Percentiles rank a stretch among this genome's conserved stretches.
Evolutionary conservation across 2,113 vertebrate species (phyloP).

Genomic region (Oxygymnocypris stewartii): DNA sequence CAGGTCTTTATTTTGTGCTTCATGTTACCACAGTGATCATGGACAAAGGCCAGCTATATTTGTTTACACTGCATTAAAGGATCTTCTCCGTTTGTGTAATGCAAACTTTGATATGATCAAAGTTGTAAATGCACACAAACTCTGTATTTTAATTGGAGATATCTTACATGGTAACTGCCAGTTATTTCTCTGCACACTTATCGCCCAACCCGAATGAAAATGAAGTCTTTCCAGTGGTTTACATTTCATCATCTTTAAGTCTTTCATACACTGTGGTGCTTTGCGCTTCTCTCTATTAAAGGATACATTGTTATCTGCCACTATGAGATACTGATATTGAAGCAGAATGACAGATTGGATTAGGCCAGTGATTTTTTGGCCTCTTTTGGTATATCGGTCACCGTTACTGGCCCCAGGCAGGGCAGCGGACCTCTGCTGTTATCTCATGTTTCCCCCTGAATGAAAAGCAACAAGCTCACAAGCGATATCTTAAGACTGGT

Average conservation of each 20-base stretch:
- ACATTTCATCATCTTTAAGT: constrained; percentile 40
- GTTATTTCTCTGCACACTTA: neutral
- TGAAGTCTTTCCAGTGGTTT: constrained; percentile 20
- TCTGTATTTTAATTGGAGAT: constrained; percentile 38
- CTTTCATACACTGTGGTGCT: neutral
- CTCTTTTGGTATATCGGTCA: neutral
- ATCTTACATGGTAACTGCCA: neutral
- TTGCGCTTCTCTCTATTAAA: constrained; percentile 29
- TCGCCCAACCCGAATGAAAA: constrained; percentile 1
- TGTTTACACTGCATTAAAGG: neutral
- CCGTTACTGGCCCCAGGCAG: neutral
- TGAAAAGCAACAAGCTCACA: constrained; percentile 11
- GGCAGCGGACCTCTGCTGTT: neutral
- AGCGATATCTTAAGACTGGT: constrained; percentile 18
- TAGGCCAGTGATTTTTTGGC: constrained; percentile 9
- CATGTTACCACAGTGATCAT: neutral
- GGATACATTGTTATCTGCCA: constrained; percentile 35
- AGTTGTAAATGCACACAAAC: constrained; percentile 36
- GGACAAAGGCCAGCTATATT: constrained; percentile 13
- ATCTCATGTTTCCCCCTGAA: constrained; percentile 33
- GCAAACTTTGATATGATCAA: constrained; percentile 57
- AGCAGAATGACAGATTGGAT: constrained; percentile 44
- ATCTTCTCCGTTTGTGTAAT: constrained; percentile 27
- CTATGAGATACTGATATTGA: constrained; percentile 24
- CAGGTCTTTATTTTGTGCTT: neutral